phyloP scores from a whole-genome alignment of 2,797 vertebrate genomes.

The Tadarida brasiliensis region DNA sequence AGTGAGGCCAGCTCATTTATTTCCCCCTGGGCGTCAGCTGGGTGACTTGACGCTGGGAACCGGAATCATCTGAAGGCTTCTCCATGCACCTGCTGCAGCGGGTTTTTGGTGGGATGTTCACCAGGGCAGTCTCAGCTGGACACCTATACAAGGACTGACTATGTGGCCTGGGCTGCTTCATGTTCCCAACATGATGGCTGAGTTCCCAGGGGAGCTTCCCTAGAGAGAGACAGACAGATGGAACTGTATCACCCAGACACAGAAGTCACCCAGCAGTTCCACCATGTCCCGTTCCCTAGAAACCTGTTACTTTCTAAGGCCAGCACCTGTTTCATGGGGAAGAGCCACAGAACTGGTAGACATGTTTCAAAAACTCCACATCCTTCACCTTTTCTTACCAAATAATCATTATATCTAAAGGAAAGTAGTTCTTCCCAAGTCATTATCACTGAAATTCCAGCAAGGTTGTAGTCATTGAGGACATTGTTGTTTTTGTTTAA shows the following conservation, averaged over 20 bases:
- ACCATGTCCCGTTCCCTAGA: neutral
- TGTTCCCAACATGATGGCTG: neutral
- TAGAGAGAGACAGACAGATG: neutral
- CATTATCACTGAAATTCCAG: neutral
- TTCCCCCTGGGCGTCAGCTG: neutral
- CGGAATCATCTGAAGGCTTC: neutral
- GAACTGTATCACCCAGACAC: neutral
- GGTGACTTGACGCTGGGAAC: neutral
- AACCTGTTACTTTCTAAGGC: neutral
- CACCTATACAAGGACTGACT: neutral
- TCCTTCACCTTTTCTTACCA: neutral
- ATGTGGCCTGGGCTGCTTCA: neutral
- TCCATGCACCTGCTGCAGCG: neutral
- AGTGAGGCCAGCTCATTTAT: neutral
- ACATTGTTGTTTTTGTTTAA: neutral
- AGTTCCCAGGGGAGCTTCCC: neutral
- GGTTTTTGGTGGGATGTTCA: neutral
- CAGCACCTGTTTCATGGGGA: neutral
- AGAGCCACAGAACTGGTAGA: neutral
- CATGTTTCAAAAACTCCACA: neutral
- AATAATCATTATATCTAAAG: neutral
- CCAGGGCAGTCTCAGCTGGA: neutral
- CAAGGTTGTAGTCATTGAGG: neutral
- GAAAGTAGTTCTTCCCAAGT: neutral
- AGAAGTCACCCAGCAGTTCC: too few relatives aligned